A percentile compares a stretch with the other conserved stretches of the same genome.
Evolutionary conservation across 2,888 invertebrate species (phyloP).

Genomic region (Drosophila siamana): DNA sequence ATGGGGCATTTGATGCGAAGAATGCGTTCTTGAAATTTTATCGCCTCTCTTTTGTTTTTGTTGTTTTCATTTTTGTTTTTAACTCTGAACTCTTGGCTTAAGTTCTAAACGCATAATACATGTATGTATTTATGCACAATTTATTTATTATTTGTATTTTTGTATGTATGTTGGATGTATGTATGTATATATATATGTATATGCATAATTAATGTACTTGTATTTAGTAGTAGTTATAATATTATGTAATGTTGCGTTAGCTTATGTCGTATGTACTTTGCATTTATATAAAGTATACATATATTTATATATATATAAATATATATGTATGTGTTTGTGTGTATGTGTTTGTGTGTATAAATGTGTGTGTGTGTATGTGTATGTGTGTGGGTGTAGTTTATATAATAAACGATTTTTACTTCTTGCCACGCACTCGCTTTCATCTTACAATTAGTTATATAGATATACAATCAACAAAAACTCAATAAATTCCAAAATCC

Average conservation of each 20-base stretch:
- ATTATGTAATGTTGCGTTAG: conserved; percentile 63
- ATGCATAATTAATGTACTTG: conserved; percentile 55
- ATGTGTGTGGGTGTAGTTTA: conserved; percentile 56
- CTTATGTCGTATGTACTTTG: conserved; percentile 48
- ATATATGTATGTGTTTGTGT: conserved; percentile 19
- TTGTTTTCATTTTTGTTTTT: conserved; percentile 8
- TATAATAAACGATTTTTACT: conserved; percentile 62
- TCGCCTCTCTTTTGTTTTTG: conserved; percentile 1
- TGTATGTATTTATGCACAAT: conserved; percentile 41
- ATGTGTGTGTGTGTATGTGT: neutral
- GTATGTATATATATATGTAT: conserved; percentile 46
- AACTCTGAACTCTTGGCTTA: conserved; percentile 45
- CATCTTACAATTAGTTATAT: conserved; percentile 54
- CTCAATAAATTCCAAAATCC: conserved; percentile 64
- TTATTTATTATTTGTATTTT: conserved; percentile 41
- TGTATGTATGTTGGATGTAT: conserved; percentile 44
- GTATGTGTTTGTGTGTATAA: conserved; percentile 4
- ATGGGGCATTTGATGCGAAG: conserved; percentile 43
- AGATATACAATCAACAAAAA: conserved; percentile 69
- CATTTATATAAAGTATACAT: conserved; percentile 29
- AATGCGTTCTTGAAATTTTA: conserved; percentile 9
- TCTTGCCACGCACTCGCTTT: conserved; percentile 34
- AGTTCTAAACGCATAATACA: conserved; percentile 70
- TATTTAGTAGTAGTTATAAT: conserved; percentile 49
- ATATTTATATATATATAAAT: conserved; percentile 31